These are phyloP conservation scores for Clistopyga incitator DNA, from an alignment of 2,888 invertebrate species.

Conservation along the genomic window DNA sequence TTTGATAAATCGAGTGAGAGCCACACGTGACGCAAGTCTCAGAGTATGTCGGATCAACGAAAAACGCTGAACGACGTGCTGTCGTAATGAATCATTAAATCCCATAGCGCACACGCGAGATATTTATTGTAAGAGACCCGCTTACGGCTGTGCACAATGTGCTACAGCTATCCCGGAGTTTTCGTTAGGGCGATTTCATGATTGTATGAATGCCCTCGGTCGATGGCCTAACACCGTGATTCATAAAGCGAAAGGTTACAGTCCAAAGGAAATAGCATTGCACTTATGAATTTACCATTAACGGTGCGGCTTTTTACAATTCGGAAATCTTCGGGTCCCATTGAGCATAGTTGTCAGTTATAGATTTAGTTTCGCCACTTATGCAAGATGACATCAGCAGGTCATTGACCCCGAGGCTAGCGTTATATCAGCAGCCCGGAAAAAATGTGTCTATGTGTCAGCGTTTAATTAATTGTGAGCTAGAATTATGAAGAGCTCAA, in stretches of 20 bases:
- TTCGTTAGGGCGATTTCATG: constrained; percentile 21
- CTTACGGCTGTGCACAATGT: constrained; percentile 13
- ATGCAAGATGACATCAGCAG: background rate
- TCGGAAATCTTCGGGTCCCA: background rate
- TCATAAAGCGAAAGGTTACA: constrained; percentile 8
- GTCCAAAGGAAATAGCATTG: background rate
- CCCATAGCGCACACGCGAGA: constrained; percentile 11
- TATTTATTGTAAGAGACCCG: constrained; percentile 32
- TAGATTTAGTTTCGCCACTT: background rate
- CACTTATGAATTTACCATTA: background rate
- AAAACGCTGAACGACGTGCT: constrained; percentile 50
- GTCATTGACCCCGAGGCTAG: background rate
- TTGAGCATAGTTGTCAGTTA: background rate
- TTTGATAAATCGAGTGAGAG: constrained; percentile 59
- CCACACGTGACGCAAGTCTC: constrained; percentile 49
- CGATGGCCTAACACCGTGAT: constrained; percentile 12
- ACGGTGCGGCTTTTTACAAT: background rate
- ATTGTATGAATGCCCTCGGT: constrained; percentile 17
- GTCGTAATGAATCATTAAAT: constrained; percentile 60
- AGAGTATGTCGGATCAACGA: constrained; percentile 34
- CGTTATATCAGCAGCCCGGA: background rate
- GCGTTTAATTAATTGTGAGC: background rate
- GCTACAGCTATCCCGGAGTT: constrained; percentile 11
- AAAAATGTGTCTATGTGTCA: background rate
- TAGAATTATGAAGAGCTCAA: background rate